Conservation (phyloP, 2,113 vertebrate species). For the Rhinoderma darwinii region DNA sequence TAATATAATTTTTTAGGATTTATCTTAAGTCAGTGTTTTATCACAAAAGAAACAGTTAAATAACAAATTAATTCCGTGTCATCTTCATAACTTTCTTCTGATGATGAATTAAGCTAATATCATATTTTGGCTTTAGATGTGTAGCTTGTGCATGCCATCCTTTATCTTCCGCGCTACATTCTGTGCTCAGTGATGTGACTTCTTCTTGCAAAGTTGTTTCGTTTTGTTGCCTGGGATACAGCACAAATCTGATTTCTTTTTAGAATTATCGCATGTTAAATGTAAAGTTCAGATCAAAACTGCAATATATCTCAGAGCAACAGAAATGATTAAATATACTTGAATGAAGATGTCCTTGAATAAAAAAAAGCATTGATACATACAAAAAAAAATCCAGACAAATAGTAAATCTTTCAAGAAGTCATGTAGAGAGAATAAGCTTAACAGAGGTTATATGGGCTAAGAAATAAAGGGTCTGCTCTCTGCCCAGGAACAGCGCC, state of each 20-base stretch:
- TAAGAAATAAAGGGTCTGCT: too few relatives aligned
- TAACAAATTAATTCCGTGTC: background rate
- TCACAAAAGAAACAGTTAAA: background rate
- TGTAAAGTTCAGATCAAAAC: background rate
- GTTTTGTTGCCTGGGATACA: background rate
- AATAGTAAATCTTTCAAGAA: too few relatives aligned
- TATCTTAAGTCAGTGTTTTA: background rate
- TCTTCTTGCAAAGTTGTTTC: background rate
- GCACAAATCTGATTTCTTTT: background rate
- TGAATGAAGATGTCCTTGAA: background rate
- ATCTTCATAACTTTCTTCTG: background rate
- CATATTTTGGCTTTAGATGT: background rate
- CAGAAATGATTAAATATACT: background rate
- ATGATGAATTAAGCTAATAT: slow-evolving; percentile 8
- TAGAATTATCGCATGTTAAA: background rate
- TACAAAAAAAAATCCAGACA: background rate
- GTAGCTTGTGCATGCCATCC: background rate
- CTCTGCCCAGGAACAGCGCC: background rate
- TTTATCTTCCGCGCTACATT: background rate
- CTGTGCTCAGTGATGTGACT: background rate
- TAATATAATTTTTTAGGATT: background rate
- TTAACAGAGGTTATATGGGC: too few relatives aligned
- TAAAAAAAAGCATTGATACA: too few relatives aligned
- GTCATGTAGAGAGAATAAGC: background rate
- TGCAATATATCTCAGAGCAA: background rate